Base-by-base conservation (phyloP, 1,140 invertebrate species). In the Ruditapes philippinarum region DNA sequence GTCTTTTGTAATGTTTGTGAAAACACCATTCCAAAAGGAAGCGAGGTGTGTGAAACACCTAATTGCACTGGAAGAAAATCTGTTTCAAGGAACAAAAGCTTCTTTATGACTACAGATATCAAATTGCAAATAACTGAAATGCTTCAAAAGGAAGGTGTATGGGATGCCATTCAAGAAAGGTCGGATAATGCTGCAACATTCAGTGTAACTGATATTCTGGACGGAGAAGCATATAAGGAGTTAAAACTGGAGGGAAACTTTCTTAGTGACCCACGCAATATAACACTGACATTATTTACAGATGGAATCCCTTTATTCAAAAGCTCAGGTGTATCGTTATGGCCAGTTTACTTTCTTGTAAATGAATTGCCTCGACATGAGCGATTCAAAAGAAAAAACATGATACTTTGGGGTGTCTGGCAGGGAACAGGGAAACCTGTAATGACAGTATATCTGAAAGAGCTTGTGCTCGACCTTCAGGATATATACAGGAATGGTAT, bases 321-420 rank as follows among this genome's bases (percentile, higher is more conserved):
- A 49, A 62, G 7, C 0, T 40, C 62, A 28, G 2, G 49, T 5
- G 49, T 78, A 7, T 65, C 76, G 28, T 36, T 25, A 7, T 90
- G 88, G 88, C 80, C 88, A n/a, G 36, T 89, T 0, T 89, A 89
- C 54, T 51, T 89, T 62, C 22, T 83, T 17, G 65, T 84, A 3
- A 89, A 89, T 84, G 88, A 89, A 84, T 25, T 88, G 22, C 85
- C 81, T 22, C 88, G 68, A 45, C 40, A 76, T 22, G 9, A 83
- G 25, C 33, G 51, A n/a, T 83, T 84, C 51, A 65, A 22, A 22
- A n/a, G 73, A 17, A 83, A 65, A 54, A 89, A 89, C 38, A 84
- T 83, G 79, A 57, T 84, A n/a, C 42, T 89, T 33, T 84, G 80
- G 88, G 80, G 57, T 28, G 28, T 89, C 36, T 45, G 57, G 81